Evolutionary conservation across 2,113 vertebrate genomes (phyloP), one percentile per base, ranked within the genome.

Genomic region (human): DNA sequence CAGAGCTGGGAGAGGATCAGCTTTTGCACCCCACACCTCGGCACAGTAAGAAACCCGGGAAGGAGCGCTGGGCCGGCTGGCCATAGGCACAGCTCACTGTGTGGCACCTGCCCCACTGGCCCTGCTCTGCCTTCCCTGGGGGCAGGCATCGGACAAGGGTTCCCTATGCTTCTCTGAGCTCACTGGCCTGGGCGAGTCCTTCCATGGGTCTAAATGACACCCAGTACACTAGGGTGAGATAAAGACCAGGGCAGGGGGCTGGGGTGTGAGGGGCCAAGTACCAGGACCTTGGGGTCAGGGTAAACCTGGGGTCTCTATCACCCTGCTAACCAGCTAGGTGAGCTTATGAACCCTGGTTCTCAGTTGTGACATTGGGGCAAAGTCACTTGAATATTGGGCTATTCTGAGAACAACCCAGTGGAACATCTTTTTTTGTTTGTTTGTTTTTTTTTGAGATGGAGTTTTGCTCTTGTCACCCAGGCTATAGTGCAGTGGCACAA

Each of bases 11-110:
- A 61, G 20, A 14, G 57, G 22, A 40, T 30, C 32, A n/a, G 50
- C 5, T 0, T 45, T 18, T 22, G 23, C 8, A 5, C 1, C 27
- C 3, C 8, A 66, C 45, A 52, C 23, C 27, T 10, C 0, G 2
- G 13, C 13, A 70, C 14, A 20, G 16, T 48, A n/a, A 50, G 79
- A 72, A 43, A 25, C 30, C 52, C 2, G 3, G 27, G 38, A 35
- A 43, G 13, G 38, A 32, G 30, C 1, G 0, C 45, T 68, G 7
- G 45, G 2, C 18, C 14, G 6, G 16, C 43, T 3, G 57, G 14
- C 9, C 38, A 8, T 3, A 5, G 14, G 30, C 79, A 27, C 20
- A 35, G 50, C 79, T 70, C 22, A 20, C 20, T 5, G 13, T 25
- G 38, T 57, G 22, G 66, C 57, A 18, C n/a, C 76, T 68, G 25